Percentiles rank a stretch among this genome's conserved stretches.
These are phyloP conservation scores for Callaeas wilsoni DNA, from an alignment of 2,113 vertebrate species.

Conservation along the genomic window DNA sequence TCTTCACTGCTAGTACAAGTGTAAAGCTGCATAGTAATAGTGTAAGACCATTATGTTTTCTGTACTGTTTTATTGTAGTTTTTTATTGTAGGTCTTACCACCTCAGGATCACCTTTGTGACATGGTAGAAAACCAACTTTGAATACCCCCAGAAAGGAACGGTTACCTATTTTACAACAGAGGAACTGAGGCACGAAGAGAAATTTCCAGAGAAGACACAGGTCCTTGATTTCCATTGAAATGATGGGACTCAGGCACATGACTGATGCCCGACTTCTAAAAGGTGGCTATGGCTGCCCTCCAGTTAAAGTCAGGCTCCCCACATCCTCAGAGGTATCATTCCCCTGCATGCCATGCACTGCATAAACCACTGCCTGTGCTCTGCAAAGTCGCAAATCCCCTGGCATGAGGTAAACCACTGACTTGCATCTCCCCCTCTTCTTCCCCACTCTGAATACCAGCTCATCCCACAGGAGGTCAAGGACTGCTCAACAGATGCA, in stretches of 20 bases:
- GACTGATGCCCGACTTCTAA: not conserved
- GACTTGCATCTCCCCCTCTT: not conserved
- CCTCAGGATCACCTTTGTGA: not conserved
- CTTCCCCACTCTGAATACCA: not conserved
- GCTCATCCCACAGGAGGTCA: not conserved
- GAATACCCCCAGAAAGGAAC: not conserved
- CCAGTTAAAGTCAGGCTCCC: not conserved
- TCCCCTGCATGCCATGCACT: not conserved
- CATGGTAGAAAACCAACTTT: not conserved
- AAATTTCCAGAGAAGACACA: not conserved
- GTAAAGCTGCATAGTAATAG: not conserved
- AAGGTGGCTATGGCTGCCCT: not conserved
- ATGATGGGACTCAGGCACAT: fast-evolving
- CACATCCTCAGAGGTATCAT: not conserved
- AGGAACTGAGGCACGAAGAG: not conserved
- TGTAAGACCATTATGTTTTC: not conserved
- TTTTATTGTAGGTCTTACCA: not conserved
- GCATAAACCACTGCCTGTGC: not conserved
- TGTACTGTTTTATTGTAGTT: not conserved
- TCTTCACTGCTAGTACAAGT: not conserved
- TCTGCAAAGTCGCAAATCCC: not conserved
- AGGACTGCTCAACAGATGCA: not conserved
- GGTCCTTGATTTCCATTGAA: not conserved
- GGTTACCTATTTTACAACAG: not conserved
- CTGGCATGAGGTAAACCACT: not conserved